Base-by-base conservation (phyloP, 1,140 invertebrate genomes). In the Andricus grossulariae region DNA sequence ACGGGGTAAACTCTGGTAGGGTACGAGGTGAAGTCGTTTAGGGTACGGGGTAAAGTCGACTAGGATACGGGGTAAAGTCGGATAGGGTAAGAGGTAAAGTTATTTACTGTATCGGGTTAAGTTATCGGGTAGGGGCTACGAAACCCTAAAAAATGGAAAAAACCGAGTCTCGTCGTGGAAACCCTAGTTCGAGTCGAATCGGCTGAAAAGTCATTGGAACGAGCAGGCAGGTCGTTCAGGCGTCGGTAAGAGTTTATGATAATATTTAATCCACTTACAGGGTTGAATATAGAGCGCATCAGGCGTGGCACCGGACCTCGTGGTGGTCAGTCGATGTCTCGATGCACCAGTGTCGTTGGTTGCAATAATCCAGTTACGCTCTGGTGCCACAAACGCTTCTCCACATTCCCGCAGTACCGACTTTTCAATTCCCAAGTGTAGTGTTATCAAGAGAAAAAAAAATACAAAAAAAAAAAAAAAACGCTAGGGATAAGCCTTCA, bases 251-350 rank as follows among this genome's bases (percentile, higher is more conserved):
- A 86, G 84, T 89, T 90, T 89, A 90, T 90, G 86, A 88, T 88
- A 89, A 90, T 90, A 90, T 89, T 88, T 89, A 90, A 90, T 90
- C 89, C 88, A 82, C 80, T 90, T 90, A 90, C 72, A 83, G 79
- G 74, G 76, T 76, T 75, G 82, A 81, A 83, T 82, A 85, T 83
- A 84, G 83, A 79, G 76, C 83, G 83, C 60, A 79, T 84, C 77
- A 80, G 78, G 74, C 79, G 71, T 82, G 80, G 74, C 76, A 82
- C 74, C 74, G 78, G 18, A 82, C 82, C 85, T 84, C 85, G 85
- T 82, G 83, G 80, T 83, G 77, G 80, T 85, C 82, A 85, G 85
- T 88, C 83, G 82, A 88, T 87, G 85, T 86, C 78, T 82, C 82
- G 84, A 86, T 85, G 79, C 80, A 78, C 60, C 76, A 75, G 77